Conservation (phyloP, 2,888 invertebrate genomes). For the Watsonalla binaria region DNA sequence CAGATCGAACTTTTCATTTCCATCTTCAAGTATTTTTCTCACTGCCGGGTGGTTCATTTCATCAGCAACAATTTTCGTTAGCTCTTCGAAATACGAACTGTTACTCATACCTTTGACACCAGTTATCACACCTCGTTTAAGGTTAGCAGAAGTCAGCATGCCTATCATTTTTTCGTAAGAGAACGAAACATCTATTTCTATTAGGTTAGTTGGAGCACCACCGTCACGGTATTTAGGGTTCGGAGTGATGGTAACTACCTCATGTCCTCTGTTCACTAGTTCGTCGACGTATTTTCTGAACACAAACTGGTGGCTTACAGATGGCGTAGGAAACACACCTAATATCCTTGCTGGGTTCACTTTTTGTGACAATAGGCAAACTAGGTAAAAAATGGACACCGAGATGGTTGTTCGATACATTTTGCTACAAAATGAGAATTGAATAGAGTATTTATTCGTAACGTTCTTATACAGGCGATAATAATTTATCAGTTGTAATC, state of each 20-base stretch:
- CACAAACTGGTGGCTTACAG: slow-evolving; percentile 11
- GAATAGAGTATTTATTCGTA: too few species aligned
- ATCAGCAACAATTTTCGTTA: neutral
- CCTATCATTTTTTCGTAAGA: neutral
- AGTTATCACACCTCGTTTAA: slow-evolving; percentile 4
- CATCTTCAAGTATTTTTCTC: slow-evolving; percentile 1
- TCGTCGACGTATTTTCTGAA: slow-evolving; percentile 5
- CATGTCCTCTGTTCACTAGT: slow-evolving; percentile 6
- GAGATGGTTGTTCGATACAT: neutral
- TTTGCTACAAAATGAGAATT: neutral
- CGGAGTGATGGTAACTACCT: slow-evolving; percentile 6
- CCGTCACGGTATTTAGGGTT: slow-evolving; percentile 3
- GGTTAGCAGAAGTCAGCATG: neutral
- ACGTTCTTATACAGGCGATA: too few species aligned
- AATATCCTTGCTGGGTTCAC: slow-evolving; percentile 13
- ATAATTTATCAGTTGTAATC: too few species aligned
- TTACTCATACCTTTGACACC: neutral
- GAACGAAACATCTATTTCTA: slow-evolving; percentile 4
- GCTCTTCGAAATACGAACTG: neutral
- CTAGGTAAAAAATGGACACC: neutral
- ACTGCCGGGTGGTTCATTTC: slow-evolving; percentile 1
- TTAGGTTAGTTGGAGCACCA: slow-evolving; percentile 1
- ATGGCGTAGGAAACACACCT: slow-evolving; percentile 9
- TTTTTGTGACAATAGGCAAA: neutral
- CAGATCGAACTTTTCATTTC: slow-evolving; percentile 5